Conservation (phyloP, 2,113 vertebrate genomes). For the Stegostoma tigrinum region DNA sequence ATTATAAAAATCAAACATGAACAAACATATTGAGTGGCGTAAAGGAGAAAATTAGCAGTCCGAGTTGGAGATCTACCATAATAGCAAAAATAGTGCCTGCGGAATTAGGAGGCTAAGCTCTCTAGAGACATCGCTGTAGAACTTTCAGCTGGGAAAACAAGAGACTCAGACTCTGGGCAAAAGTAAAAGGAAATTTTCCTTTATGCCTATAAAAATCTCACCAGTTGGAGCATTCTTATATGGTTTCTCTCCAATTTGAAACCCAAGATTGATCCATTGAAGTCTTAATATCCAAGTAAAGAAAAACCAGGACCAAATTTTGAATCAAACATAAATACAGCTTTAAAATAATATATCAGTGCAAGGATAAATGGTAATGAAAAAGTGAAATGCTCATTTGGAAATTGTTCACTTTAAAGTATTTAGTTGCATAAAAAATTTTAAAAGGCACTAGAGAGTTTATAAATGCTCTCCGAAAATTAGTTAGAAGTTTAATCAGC, state of each 20-base stretch:
- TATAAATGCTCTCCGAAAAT: not conserved
- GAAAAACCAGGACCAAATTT: not conserved
- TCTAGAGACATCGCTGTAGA: not conserved
- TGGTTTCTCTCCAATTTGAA: not conserved
- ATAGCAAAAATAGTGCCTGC: not conserved
- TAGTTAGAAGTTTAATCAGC: not conserved
- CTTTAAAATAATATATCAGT: not conserved
- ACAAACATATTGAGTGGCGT: not conserved
- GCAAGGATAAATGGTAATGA: not conserved
- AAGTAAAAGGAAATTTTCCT: not conserved
- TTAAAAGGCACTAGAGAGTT: not conserved
- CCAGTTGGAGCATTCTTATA: too few relatives aligned
- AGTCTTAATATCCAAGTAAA: not conserved
- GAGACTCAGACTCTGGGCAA: not conserved
- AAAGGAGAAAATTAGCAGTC: not conserved
- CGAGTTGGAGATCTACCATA: too few relatives aligned
- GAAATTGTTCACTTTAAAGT: not conserved
- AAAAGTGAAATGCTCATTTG: not conserved
- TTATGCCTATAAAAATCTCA: not conserved
- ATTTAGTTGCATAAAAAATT: not conserved
- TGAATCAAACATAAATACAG: not conserved
- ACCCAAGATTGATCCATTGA: not conserved
- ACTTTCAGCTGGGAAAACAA: not conserved
- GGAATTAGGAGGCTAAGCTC: not conserved
- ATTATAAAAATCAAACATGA: constrained; percentile 4